These are phyloP conservation scores for Chloropsis cyanopogon DNA, from an alignment of 2,113 vertebrate species.

Conservation along the genomic window DNA sequence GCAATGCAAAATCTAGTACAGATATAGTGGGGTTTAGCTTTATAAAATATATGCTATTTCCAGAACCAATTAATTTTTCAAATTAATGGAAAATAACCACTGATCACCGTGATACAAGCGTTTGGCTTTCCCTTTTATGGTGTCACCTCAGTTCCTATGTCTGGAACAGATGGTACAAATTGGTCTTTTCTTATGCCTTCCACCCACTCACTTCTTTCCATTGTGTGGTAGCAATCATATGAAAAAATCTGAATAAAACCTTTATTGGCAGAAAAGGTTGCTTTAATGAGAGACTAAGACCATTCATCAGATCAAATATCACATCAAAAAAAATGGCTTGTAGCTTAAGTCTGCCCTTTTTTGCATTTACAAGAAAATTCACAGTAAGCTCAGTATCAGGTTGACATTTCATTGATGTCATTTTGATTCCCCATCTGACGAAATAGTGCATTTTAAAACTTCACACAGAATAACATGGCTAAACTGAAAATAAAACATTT, in stretches of 20 bases:
- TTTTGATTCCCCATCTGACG: not conserved
- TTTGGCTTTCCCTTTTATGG: not conserved
- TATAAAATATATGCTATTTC: not conserved
- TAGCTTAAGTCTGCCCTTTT: not conserved
- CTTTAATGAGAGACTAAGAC: not conserved
- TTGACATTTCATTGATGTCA: not conserved
- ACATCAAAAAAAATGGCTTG: not conserved
- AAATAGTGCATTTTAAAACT: not conserved
- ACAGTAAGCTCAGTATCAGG: not conserved
- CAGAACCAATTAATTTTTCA: not conserved
- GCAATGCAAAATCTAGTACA: not conserved
- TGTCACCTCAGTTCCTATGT: not conserved
- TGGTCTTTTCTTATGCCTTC: not conserved
- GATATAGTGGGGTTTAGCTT: not conserved
- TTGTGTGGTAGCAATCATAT: not conserved
- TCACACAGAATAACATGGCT: not conserved
- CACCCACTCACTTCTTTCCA: not conserved
- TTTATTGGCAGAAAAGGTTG: not conserved
- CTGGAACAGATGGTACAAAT: not conserved
- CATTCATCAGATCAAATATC: not conserved
- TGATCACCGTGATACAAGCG: not conserved
- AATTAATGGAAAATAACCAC: not conserved
- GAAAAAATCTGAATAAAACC: not conserved
- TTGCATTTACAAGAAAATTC: not conserved
- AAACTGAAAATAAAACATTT: not conserved